phyloP scores from a whole-genome alignment of 2,888 invertebrate species.

The Rhodophaea formosa region DNA sequence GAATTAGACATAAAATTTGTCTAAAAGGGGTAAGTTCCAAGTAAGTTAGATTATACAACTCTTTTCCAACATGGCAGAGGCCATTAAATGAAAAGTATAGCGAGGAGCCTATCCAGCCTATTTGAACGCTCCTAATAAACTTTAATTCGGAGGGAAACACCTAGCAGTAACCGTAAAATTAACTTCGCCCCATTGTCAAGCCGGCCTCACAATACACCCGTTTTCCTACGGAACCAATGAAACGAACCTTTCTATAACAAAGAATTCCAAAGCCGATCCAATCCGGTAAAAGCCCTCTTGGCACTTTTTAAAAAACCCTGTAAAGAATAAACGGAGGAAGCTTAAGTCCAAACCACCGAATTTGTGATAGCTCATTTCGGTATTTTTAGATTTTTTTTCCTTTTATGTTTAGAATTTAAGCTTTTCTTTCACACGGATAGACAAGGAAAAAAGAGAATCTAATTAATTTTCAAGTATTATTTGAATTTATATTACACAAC shows the following conservation, averaged over 20 bases:
- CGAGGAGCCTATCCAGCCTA: too few relatives aligned
- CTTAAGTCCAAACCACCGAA: constrained; percentile 13
- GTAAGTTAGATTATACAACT: too few relatives aligned
- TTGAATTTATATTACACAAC: too few relatives aligned
- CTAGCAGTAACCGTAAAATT: constrained; percentile 6
- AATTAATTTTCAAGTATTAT: not conserved
- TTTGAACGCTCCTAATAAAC: not conserved
- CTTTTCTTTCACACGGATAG: not conserved
- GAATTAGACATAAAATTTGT: too few relatives aligned
- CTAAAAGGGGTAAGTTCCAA: too few relatives aligned
- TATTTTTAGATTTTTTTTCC: constrained; percentile 9
- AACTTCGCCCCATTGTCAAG: constrained; percentile 5
- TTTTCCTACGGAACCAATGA: constrained; percentile 25
- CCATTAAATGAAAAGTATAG: too few relatives aligned
- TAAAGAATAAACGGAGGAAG: constrained; percentile 35
- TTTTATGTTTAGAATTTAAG: not conserved
- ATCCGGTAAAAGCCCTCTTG: constrained; percentile 52
- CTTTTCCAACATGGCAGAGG: too few relatives aligned
- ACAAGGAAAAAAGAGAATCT: not conserved
- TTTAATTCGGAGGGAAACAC: not conserved
- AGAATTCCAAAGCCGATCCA: constrained; percentile 41
- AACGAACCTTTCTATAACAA: constrained; percentile 36
- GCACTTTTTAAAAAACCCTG: constrained; percentile 34
- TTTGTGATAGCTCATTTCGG: constrained; percentile 8
- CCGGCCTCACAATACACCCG: not conserved